phyloP scores from a whole-genome alignment of 2,888 invertebrate genomes.

The Conistra vaccinii region DNA sequence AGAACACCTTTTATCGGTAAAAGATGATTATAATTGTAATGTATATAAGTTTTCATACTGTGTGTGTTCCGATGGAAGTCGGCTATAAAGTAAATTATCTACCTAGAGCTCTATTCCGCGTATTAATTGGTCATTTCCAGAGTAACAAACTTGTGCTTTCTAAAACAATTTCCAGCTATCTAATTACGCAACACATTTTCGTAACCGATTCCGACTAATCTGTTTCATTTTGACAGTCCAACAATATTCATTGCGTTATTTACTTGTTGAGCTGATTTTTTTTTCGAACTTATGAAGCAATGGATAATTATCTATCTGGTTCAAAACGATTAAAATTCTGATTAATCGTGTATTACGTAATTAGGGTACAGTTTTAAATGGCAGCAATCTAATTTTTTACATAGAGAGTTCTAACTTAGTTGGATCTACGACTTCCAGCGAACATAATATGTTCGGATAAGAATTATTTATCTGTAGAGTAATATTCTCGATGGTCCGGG shows the following conservation, averaged over 20 bases:
- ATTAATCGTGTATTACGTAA: no score
- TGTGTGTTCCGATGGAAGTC: conserved; percentile 21
- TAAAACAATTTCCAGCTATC: conserved; percentile 54
- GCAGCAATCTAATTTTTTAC: conserved; percentile 35
- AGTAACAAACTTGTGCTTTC: conserved; percentile 57
- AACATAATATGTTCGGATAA: conserved; percentile 68
- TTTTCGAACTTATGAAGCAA: no score
- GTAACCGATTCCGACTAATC: no score
- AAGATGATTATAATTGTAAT: conserved; percentile 13
- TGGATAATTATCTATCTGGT: no score
- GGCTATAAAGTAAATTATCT: conserved; percentile 41
- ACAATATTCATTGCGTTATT: no score
- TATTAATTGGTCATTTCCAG: conserved; percentile 50
- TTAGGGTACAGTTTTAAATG: conserved; percentile 34
- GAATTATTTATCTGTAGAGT: conserved; percentile 80
- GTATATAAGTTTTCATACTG: conserved; percentile 4
- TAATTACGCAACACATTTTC: no score
- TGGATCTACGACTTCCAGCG: conserved; percentile 41
- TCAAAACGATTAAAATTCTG: no score
- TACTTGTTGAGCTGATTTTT: no score
- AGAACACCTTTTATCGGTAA: conserved; percentile 21
- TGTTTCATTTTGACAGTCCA: no score
- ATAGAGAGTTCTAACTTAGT: conserved; percentile 30
- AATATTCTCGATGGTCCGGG: conserved; percentile 82
- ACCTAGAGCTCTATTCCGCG: conserved; percentile 30